Percentiles rank a stretch among this genome's conserved stretches.
These are phyloP conservation scores for Pelobates cultripes DNA, from an alignment of 2,797 vertebrate genomes.

Conservation along the genomic window DNA sequence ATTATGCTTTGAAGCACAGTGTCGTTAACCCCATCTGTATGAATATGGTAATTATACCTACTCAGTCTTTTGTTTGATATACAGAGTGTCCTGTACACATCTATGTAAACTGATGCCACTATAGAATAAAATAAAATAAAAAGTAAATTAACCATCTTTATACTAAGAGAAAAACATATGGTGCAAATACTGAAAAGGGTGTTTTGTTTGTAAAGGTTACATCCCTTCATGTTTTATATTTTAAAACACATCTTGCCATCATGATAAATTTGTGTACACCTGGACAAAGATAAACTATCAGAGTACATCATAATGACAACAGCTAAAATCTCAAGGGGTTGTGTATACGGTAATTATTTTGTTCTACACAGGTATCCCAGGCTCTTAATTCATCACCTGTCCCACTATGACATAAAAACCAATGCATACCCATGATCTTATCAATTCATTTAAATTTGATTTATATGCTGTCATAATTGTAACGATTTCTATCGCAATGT, in stretches of 20 bases:
- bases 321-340: conserved; percentile 31
- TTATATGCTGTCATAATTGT: conserved; percentile 35
- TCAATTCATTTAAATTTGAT: conserved; percentile 51
- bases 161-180: too few species aligned
- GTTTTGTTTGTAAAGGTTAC: neutral
- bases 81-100: too few species aligned
- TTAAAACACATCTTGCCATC: conserved; percentile 13
- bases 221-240: conserved; percentile 8
- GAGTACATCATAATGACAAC: conserved; percentile 41
- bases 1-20: too few species aligned
- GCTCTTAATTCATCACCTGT: conserved; percentile 44
- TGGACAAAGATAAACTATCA: conserved; percentile 28
- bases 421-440: conserved; percentile 45
- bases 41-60: too few species aligned
- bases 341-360: conserved; percentile 47
- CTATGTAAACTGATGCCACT: too few species aligned
- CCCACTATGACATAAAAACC: conserved; percentile 44
- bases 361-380: conserved; percentile 32
- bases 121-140: conserved; percentile 10
- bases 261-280: conserved; percentile 41
- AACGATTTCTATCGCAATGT: conserved; percentile 14
- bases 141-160: too few species aligned
- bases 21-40: too few species aligned
- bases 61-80: too few species aligned
- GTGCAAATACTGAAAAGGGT: too few species aligned